Evolutionary conservation across 2,888 invertebrate genomes (phyloP).

Genomic region (Slavum lentiscoides): DNA sequence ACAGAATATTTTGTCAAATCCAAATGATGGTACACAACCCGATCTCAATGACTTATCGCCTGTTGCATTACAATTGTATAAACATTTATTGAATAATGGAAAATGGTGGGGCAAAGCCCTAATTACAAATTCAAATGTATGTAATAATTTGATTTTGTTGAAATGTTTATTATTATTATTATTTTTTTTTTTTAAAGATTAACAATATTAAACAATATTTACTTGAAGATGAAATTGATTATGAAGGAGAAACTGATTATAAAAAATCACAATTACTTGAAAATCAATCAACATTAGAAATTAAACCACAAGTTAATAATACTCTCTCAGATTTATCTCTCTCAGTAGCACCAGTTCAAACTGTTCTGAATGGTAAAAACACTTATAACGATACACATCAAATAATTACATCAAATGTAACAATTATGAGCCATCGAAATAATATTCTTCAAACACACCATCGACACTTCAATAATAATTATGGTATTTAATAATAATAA

Average conservation of each 20-base stretch:
- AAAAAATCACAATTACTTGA: conserved; percentile 8
- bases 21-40: not conserved
- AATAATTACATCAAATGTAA: not conserved
- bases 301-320: not conserved
- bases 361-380: not conserved
- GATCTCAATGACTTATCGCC: conserved; percentile 22
- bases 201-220: conserved; percentile 26
- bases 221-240: conserved; percentile 1
- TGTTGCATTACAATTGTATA: conserved; percentile 25
- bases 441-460: conserved; percentile 20
- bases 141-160: not conserved
- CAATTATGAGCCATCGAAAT: conserved; percentile 9
- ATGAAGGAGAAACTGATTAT: not conserved
- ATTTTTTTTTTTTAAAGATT: not conserved
- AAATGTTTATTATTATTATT: not conserved
- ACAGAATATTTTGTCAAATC: not conserved
- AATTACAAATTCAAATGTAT: conserved; percentile 27
- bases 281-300: not conserved
- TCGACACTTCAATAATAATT: conserved; percentile 21
- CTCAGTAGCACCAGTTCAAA: not conserved
- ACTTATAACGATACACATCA: not conserved
- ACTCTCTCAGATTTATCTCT: not conserved
- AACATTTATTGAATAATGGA: conserved; percentile 20
- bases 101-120: conserved; percentile 32
- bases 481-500: conserved; percentile 19